Evolutionary conservation across 2,113 vertebrate species (phyloP).

Genomic region (Eudyptes chrysolophus): DNA sequence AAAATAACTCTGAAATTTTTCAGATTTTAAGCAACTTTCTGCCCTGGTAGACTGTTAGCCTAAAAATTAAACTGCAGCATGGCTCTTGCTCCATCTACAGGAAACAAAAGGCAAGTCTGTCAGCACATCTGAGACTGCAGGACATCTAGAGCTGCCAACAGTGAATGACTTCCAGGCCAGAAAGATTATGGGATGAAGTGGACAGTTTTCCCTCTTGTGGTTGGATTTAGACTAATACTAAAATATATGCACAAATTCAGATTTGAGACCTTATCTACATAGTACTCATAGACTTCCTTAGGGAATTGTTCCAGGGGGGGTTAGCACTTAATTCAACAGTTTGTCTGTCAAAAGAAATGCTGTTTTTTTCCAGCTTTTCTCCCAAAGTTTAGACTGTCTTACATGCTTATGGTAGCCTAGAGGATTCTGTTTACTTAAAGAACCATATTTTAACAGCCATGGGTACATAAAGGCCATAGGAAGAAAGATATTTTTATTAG

Average conservation of each 20-base stretch:
- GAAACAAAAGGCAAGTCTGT: background rate
- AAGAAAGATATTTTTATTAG: background rate
- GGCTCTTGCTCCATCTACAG: conserved; percentile 63
- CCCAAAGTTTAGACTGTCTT: background rate
- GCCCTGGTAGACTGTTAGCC: background rate
- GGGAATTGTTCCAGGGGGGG: background rate
- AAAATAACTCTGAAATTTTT: background rate
- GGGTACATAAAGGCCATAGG: background rate
- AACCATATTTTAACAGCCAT: background rate
- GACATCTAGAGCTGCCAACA: accelerated
- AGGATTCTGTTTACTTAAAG: background rate
- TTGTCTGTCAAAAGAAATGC: background rate
- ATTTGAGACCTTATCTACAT: background rate
- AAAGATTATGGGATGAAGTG: background rate
- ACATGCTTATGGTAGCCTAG: accelerated
- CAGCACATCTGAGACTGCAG: background rate
- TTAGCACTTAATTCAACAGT: background rate
- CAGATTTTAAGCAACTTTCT: background rate
- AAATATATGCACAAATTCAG: background rate
- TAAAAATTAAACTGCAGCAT: background rate
- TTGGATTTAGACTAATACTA: background rate
- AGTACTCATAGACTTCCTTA: background rate
- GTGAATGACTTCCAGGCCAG: background rate
- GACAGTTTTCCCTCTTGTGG: background rate
- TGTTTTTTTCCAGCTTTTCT: background rate